phyloP scores from a whole-genome alignment of 2,888 invertebrate genomes.

The Lasioglossum zephyrum region DNA sequence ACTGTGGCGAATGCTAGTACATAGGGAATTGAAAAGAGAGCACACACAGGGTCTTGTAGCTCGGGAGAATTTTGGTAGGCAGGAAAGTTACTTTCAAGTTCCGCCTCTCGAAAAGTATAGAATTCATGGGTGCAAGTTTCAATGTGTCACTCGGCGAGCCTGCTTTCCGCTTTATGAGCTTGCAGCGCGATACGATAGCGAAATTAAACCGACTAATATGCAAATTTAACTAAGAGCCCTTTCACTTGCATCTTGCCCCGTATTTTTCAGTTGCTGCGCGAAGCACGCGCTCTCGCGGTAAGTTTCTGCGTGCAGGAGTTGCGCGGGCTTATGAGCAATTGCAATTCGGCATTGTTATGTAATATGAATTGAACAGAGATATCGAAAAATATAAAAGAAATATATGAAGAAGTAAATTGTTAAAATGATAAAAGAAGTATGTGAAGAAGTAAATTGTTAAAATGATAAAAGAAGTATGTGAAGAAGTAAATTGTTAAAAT shows the following conservation, averaged over 20 bases:
- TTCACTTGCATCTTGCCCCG: constrained; percentile 38
- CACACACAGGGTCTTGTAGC: neutral
- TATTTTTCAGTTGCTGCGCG: constrained; percentile 17
- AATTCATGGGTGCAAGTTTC: neutral
- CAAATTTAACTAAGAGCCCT: constrained; percentile 39
- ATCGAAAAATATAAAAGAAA: neutral
- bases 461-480: neutral
- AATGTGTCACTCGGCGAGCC: constrained; percentile 27
- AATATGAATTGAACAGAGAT: neutral
- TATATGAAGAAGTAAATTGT: neutral
- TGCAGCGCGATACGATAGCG: constrained; percentile 32
- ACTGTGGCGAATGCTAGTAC: neutral
- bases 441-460: no score
- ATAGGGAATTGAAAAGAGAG: neutral
- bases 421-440: neutral
- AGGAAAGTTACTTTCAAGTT: neutral
- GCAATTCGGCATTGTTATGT: neutral
- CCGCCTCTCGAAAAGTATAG: neutral
- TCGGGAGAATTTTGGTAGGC: neutral
- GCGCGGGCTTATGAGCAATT: neutral
- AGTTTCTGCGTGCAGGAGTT: no score
- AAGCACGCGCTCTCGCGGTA: constrained; percentile 12
- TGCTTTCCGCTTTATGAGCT: constrained; percentile 34
- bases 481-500: neutral
- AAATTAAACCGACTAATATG: constrained; percentile 34